Evolutionary conservation across 2,888 invertebrate genomes (phyloP).

Genomic region (Osmoderma eremita): DNA sequence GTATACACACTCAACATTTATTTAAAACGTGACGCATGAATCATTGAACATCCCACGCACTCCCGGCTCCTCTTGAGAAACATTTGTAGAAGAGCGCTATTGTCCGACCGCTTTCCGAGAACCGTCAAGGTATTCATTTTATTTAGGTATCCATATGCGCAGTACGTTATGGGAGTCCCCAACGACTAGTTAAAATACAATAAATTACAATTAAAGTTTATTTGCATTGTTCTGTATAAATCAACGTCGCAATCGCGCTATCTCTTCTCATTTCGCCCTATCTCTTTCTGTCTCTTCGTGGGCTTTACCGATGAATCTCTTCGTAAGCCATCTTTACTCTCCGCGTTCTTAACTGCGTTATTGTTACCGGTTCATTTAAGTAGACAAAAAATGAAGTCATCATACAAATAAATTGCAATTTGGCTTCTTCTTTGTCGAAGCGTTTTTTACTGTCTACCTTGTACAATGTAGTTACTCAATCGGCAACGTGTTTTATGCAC

Average conservation of each 20-base stretch:
- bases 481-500: not conserved
- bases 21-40: conserved; percentile 35
- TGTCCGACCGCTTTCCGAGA: conserved; percentile 37
- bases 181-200: conserved; percentile 42
- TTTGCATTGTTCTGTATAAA: conserved; percentile 40
- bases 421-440: not conserved
- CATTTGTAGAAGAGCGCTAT: conserved; percentile 38
- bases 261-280: not conserved
- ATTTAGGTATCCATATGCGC: conserved; percentile 8
- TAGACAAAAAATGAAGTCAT: conserved; percentile 13
- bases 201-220: conserved; percentile 44
- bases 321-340: not conserved
- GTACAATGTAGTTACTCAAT: not conserved
- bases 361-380: conserved; percentile 11
- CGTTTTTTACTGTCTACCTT: not conserved
- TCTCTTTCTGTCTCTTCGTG: not conserved
- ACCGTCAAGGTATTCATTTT: conserved; percentile 34
- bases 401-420: conserved; percentile 17
- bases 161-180: conserved; percentile 35
- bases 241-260: conserved; percentile 28
- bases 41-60: conserved; percentile 38
- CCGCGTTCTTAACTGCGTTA: not conserved
- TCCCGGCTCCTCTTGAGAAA: conserved; percentile 5
- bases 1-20: conserved; percentile 14
- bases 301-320: conserved; percentile 2